Evolutionary conservation across 2,797 vertebrate species (phyloP).

Genomic region (Champsocephalus gunnari): DNA sequence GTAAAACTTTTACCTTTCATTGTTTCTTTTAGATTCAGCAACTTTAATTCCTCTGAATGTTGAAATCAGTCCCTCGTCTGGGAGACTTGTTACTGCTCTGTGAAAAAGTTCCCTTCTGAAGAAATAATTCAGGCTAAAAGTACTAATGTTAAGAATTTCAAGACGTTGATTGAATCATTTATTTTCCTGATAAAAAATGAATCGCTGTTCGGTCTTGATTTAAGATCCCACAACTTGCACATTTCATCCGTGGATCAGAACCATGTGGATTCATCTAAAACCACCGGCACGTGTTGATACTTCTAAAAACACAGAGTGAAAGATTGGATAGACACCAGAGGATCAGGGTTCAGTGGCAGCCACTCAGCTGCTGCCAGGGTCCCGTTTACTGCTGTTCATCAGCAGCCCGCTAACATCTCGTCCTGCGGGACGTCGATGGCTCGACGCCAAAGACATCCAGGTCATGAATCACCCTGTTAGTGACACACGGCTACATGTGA

Average conservation of each 20-base stretch:
- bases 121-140: conserved; percentile 31
- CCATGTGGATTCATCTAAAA: conserved; percentile 10
- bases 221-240: not conserved
- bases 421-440: conserved; percentile 45
- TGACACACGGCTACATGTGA: conserved; percentile 3
- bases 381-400: conserved; percentile 54
- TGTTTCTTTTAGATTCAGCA: conserved; percentile 14
- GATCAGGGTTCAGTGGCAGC: conserved; percentile 44
- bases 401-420: conserved; percentile 23
- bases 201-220: conserved; percentile 22
- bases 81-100: not conserved
- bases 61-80: not conserved
- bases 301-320: conserved; percentile 41
- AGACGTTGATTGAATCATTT: conserved; percentile 28
- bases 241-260: conserved; percentile 24
- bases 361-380: conserved; percentile 54
- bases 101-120: conserved; percentile 8
- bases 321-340: conserved; percentile 46
- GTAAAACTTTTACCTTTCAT: conserved; percentile 7
- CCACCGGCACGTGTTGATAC: conserved; percentile 1
- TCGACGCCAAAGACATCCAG: conserved; percentile 34
- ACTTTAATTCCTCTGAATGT: conserved; percentile 14
- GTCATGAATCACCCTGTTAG: conserved; percentile 42
- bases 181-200: conserved; percentile 26
- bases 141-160: conserved; percentile 22